These are phyloP conservation scores for Campoplex capitator DNA, from an alignment of 2,888 invertebrate species.

Conservation along the genomic window DNA sequence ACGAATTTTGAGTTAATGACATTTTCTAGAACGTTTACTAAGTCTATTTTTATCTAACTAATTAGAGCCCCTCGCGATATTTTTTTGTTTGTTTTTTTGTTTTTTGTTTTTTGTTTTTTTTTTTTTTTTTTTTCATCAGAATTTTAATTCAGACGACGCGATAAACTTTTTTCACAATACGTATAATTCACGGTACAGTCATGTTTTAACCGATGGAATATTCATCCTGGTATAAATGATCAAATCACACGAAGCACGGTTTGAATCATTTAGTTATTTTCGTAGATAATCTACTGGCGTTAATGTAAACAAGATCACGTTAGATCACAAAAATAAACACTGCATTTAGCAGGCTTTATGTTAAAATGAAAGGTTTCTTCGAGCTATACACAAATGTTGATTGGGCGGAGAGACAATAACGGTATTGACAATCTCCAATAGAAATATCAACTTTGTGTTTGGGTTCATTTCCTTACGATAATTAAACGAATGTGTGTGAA, in stretches of 20 bases:
- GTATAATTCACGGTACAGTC: conserved; percentile 37
- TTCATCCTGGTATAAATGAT: neutral
- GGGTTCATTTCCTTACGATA: conserved; percentile 7
- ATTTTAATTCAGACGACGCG: conserved; percentile 41
- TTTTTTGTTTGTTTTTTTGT: too few relatives aligned
- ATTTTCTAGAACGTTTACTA: conserved; percentile 39
- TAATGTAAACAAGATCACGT: conserved; percentile 33
- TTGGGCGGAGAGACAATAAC: conserved; percentile 28
- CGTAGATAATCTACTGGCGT: conserved; percentile 15
- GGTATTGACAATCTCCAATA: conserved; percentile 8
- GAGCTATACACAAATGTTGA: conserved; percentile 17
- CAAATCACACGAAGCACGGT: conserved; percentile 4
- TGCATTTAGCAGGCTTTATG: conserved; percentile 41
- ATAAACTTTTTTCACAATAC: conserved; percentile 51
- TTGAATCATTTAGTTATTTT: conserved; percentile 19
- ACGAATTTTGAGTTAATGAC: conserved; percentile 25
- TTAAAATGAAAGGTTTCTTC: neutral
- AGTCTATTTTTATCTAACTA: conserved; percentile 47
- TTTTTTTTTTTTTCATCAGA: conserved; percentile 7
- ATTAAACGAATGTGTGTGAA: conserved; percentile 27
- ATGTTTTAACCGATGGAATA: conserved; percentile 35
- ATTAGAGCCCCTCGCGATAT: conserved; percentile 10
- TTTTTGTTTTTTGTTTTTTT: conserved; percentile 13
- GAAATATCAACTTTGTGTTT: neutral
- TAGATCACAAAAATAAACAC: conserved; percentile 29